Evolutionary conservation across 2,888 invertebrate species (phyloP).

Genomic region (Cepaea hortensis): DNA sequence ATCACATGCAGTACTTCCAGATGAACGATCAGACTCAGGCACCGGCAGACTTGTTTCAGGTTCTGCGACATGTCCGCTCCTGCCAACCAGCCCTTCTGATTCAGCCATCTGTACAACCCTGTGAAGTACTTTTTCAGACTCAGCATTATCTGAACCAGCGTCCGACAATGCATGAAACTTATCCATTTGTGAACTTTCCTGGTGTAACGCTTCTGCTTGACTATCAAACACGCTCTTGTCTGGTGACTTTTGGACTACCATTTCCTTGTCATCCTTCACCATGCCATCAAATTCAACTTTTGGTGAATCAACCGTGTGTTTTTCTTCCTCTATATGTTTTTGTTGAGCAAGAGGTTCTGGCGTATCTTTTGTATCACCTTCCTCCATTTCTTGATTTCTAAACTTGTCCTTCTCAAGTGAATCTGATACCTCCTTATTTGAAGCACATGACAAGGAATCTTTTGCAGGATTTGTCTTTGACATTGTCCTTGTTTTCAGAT

Average conservation of each 20-base stretch:
- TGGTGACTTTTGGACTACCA: not conserved
- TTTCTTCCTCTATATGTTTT: not conserved
- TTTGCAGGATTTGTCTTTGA: not conserved
- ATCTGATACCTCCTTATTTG: not conserved
- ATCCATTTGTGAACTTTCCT: too few species aligned
- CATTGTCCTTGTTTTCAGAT: not conserved
- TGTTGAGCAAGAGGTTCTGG: not conserved
- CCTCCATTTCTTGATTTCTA: not conserved
- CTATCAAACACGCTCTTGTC: not conserved
- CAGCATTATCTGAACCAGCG: too few species aligned
- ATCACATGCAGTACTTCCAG: too few species aligned
- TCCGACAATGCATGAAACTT: too few species aligned
- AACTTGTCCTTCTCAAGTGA: not conserved
- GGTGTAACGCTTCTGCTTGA: not conserved
- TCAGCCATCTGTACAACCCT: too few species aligned
- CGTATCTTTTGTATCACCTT: not conserved
- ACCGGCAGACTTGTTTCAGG: too few species aligned
- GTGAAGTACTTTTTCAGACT: too few species aligned
- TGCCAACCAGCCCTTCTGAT: too few species aligned
- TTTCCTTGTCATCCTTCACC: not conserved
- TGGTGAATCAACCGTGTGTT: not conserved
- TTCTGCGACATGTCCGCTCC: not conserved
- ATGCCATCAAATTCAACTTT: not conserved
- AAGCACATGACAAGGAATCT: not conserved
- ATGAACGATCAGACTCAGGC: too few species aligned